Conservation (phyloP, 2,888 invertebrate genomes). For the Hemithea aestivaria region DNA sequence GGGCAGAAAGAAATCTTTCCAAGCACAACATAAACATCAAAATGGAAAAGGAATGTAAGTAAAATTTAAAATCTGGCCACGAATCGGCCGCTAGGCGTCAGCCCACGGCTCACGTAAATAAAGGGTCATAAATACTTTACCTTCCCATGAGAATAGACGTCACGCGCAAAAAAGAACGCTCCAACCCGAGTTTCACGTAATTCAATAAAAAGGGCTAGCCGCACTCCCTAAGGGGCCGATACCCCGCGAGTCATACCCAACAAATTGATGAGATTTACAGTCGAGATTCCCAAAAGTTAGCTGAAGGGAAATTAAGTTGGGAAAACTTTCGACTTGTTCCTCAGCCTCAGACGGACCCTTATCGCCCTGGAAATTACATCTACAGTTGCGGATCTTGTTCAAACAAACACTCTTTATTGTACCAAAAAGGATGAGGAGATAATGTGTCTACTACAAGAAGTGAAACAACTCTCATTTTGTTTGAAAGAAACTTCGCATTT, state of each 20-base stretch:
- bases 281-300: constrained; percentile 63
- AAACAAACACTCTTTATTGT: too few relatives aligned
- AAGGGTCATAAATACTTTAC: constrained; percentile 44
- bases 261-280: constrained; percentile 71
- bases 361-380: constrained; percentile 39
- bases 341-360: constrained; percentile 43
- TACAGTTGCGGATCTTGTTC: too few relatives aligned
- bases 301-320: constrained; percentile 68
- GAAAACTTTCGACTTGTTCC: constrained; percentile 54
- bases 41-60: neutral
- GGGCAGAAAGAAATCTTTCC: neutral
- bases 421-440: too few relatives aligned
- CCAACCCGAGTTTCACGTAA: constrained; percentile 47
- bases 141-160: constrained; percentile 29
- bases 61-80: constrained; percentile 7
- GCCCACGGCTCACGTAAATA: constrained; percentile 37
- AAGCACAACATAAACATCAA: neutral
- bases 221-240: constrained; percentile 39
- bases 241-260: constrained; percentile 35
- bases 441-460: too few relatives aligned
- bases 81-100: constrained; percentile 21
- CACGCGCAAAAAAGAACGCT: constrained; percentile 40
- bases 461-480: too few relatives aligned
- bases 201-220: constrained; percentile 59
- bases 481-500: too few relatives aligned